A percentile compares a stretch with the other conserved stretches of the same genome.
phyloP scores from a whole-genome alignment of 2,113 vertebrate species.

The Ibidorhyncha struthersii region DNA sequence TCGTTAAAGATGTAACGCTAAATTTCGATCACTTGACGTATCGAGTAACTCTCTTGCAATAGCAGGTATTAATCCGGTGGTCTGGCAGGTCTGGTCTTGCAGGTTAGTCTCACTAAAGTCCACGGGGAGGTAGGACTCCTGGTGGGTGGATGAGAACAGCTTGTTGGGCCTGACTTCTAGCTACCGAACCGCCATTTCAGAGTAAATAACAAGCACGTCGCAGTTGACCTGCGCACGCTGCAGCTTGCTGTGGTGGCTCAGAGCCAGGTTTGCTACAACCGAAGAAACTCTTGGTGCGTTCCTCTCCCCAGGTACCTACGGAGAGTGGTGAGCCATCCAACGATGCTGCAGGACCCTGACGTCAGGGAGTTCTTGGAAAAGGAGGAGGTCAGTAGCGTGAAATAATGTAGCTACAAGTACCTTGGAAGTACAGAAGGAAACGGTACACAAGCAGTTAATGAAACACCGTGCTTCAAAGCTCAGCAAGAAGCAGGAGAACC shows the following conservation, averaged over 20 bases:
- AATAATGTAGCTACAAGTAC: neutral
- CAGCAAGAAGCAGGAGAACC: neutral
- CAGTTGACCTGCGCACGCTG: neutral
- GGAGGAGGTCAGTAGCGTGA: constrained; percentile 84
- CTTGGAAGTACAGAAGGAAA: neutral
- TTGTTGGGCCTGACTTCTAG: neutral
- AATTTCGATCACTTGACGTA: neutral
- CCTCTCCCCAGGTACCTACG: constrained; percentile 85
- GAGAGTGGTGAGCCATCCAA: constrained; percentile 90
- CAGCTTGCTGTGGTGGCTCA: neutral
- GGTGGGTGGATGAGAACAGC: neutral
- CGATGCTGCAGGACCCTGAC: constrained; percentile 93
- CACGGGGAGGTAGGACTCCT: neutral
- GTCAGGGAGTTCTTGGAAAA: constrained; percentile 96
- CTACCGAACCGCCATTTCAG: neutral
- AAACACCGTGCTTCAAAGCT: neutral
- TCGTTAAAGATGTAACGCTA: neutral
- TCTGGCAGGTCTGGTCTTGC: neutral
- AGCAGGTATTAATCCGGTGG: neutral
- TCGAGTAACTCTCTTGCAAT: neutral
- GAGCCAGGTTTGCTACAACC: neutral
- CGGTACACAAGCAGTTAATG: neutral
- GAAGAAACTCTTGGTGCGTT: neutral
- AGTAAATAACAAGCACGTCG: neutral
- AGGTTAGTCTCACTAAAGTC: neutral